phyloP scores from a whole-genome alignment of 2,888 invertebrate genomes.

The Ctena decussata region DNA sequence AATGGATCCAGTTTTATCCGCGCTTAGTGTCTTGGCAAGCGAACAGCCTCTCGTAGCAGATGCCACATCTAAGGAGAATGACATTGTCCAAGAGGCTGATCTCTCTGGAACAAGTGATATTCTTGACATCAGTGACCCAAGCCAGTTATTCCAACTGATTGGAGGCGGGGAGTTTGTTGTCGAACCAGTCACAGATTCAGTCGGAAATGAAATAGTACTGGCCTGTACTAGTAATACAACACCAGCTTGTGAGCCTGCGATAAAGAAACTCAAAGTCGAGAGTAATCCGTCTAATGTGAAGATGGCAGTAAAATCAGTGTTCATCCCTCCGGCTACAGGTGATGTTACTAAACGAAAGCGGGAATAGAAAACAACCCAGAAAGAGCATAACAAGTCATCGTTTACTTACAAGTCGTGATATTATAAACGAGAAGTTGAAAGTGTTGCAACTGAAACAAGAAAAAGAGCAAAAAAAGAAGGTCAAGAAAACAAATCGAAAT shows the following conservation, averaged over 20 bases:
- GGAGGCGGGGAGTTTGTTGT: constrained; percentile 2
- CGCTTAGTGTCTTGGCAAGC: background rate
- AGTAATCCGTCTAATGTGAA: background rate
- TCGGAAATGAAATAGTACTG: constrained; percentile 1
- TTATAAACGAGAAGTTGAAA: background rate
- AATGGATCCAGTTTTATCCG: background rate
- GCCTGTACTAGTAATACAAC: background rate
- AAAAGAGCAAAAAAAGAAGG: background rate
- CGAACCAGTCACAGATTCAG: background rate
- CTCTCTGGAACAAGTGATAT: constrained; percentile 2
- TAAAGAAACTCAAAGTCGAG: background rate
- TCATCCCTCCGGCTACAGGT: background rate
- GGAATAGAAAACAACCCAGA: background rate
- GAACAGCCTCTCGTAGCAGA: background rate
- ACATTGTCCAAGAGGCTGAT: background rate
- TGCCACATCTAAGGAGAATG: background rate
- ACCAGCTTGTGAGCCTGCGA: background rate
- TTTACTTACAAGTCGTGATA: constrained; percentile 26
- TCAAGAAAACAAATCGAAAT: background rate
- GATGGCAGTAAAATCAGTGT: background rate
- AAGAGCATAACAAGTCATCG: constrained; percentile 25
- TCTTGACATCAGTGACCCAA: constrained; percentile 21
- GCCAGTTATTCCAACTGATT: constrained; percentile 11
- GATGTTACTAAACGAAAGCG: background rate
- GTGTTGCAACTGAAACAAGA: background rate